Percentiles rank a stretch among this genome's conserved stretches.
These are phyloP conservation scores for Crocallis elinguaria DNA, from an alignment of 2,888 invertebrate species.

Conservation along the genomic window DNA sequence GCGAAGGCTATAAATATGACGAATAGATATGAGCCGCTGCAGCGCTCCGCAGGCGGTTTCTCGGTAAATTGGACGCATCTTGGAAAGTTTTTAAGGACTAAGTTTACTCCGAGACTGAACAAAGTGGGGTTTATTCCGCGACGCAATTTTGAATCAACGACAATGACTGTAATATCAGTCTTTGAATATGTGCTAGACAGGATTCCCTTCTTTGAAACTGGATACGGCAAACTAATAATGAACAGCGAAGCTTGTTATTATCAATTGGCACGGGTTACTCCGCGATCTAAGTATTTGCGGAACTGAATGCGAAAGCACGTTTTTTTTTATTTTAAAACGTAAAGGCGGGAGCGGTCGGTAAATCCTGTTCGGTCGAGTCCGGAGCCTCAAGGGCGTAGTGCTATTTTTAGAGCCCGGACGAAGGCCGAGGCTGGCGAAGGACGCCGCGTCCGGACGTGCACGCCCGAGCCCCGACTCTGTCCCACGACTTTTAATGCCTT, in stretches of 20 bases:
- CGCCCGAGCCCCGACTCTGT: slow-evolving; percentile 35
- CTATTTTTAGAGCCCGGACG: slow-evolving; percentile 75
- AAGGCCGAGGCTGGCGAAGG: slow-evolving; percentile 48
- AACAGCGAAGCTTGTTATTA: slow-evolving; percentile 30
- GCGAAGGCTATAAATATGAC: slow-evolving; percentile 69
- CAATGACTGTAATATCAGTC: slow-evolving; percentile 5
- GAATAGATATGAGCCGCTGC: slow-evolving; percentile 50
- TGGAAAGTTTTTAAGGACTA: slow-evolving; percentile 18
- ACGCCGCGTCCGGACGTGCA: slow-evolving; percentile 50
- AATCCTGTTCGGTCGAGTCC: slow-evolving; percentile 72
- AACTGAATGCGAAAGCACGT: background rate
- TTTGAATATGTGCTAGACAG: slow-evolving; percentile 13
- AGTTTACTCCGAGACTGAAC: background rate
- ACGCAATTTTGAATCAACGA: slow-evolving; percentile 7
- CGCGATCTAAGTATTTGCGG: slow-evolving; percentile 3
- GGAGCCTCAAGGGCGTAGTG: slow-evolving; percentile 71
- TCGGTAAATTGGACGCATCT: slow-evolving; percentile 12
- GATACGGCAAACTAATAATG: slow-evolving; percentile 24
- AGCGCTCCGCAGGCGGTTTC: slow-evolving; percentile 18
- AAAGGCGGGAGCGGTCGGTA: slow-evolving; percentile 53
- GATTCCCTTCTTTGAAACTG: slow-evolving; percentile 17
- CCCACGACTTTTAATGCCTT: slow-evolving; percentile 61
- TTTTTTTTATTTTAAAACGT: slow-evolving; percentile 39
- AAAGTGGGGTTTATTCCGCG: background rate
- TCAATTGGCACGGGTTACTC: slow-evolving; percentile 9